phyloP scores from a whole-genome alignment of 2,797 vertebrate species.

The Centroberyx gerrardi region DNA sequence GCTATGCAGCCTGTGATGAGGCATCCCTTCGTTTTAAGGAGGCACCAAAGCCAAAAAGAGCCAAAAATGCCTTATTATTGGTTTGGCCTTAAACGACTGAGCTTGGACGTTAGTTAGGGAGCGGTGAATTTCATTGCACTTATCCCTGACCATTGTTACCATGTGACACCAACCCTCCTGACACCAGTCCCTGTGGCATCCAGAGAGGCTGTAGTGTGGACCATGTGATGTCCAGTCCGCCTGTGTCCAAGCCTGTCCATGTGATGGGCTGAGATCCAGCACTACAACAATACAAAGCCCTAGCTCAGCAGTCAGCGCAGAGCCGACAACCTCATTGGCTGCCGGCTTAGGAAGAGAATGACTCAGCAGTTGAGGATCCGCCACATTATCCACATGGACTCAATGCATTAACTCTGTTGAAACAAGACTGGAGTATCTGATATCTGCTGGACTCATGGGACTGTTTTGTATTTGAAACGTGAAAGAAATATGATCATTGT shows the following conservation, averaged over 20 bases:
- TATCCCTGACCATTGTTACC: not conserved
- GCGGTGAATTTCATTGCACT: no score
- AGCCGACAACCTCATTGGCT: slow-evolving; percentile 65
- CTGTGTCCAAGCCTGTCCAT: slow-evolving; percentile 27
- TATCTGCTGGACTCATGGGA: not conserved
- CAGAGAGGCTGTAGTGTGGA: slow-evolving; percentile 14
- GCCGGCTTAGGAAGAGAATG: slow-evolving; percentile 63
- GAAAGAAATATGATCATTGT: not conserved
- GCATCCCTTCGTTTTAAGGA: no score
- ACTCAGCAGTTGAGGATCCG: slow-evolving; percentile 73
- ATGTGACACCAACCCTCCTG: not conserved
- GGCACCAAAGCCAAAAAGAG: no score
- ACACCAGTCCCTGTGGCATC: not conserved
- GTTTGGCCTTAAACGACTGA: no score
- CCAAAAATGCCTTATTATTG: no score
- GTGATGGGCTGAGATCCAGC: slow-evolving; percentile 56
- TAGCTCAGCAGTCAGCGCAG: slow-evolving; percentile 61
- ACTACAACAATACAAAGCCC: slow-evolving; percentile 40
- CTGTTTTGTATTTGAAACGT: not conserved
- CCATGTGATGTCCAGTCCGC: slow-evolving; percentile 36
- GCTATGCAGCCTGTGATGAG: no score
- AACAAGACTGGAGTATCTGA: not conserved
- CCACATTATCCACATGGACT: slow-evolving; percentile 38
- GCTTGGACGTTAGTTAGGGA: no score
- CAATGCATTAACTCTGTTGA: slow-evolving; percentile 14